phyloP scores from a whole-genome alignment of 37 sponge, comb jelly and placozoan genomes.

The Oscarella lobularis region DNA sequence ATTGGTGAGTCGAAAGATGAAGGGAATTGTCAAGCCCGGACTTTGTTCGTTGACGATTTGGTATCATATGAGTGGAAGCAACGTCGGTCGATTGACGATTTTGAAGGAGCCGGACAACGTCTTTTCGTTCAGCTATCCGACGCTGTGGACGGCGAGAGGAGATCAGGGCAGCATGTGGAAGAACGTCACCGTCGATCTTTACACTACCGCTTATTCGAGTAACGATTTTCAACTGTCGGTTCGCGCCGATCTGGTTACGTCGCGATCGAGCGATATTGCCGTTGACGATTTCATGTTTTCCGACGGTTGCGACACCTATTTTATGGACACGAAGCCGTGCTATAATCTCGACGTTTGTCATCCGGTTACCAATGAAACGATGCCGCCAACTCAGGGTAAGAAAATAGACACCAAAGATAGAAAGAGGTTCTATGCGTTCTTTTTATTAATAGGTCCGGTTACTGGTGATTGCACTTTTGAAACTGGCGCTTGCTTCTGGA shows the following conservation, averaged over 20 bases:
- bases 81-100: background rate
- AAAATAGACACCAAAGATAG: too few relatives aligned
- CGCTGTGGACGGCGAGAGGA: background rate
- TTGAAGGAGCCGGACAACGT: background rate
- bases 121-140: background rate
- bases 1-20: background rate
- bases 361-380: background rate
- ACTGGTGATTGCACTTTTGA: background rate
- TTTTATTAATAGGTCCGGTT: background rate
- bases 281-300: slow-evolving; percentile 21
- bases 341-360: background rate
- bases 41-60: background rate
- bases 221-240: background rate
- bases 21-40: background rate
- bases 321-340: background rate
- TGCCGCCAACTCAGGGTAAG: background rate
- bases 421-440: too few relatives aligned
- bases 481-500: background rate
- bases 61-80: slow-evolving; percentile 2
- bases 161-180: background rate
- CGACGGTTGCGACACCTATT: background rate
- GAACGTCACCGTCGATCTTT: background rate
- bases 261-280: slow-evolving; percentile 13
- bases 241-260: background rate
- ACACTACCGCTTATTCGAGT: background rate